Conservation (phyloP, 2,113 vertebrate genomes). For the Lathamus discolor region DNA sequence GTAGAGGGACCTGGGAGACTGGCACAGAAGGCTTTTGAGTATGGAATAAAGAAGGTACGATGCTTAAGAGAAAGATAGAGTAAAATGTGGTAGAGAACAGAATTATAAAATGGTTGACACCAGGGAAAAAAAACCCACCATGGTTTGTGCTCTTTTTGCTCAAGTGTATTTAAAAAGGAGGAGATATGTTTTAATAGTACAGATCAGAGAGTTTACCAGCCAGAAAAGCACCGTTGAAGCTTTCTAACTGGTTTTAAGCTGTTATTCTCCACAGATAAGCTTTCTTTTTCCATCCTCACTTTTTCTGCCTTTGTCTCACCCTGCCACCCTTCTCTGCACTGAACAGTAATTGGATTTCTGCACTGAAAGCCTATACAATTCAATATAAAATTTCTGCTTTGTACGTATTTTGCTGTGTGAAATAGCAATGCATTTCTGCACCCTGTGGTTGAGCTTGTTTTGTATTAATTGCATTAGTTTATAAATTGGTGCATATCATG, state of each 20-base stretch:
- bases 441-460: not conserved
- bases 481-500: not conserved
- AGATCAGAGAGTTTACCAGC: not conserved
- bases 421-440: not conserved
- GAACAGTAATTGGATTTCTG: slow-evolving; percentile 54
- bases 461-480: not conserved
- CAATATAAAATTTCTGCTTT: slow-evolving; percentile 3
- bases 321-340: slow-evolving; percentile 12
- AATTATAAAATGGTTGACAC: not conserved
- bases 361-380: slow-evolving; percentile 30
- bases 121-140: not conserved
- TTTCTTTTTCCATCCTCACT: not conserved
- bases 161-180: not conserved
- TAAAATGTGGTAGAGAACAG: not conserved
- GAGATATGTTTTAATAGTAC: not conserved
- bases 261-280: not conserved
- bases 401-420: slow-evolving; percentile 20
- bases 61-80: not conserved
- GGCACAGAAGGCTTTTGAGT: slow-evolving; percentile 96
- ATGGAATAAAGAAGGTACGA: slow-evolving; percentile 91
- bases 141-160: not conserved
- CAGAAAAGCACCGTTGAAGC: not conserved
- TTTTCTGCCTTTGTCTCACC: not conserved
- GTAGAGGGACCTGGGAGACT: slow-evolving; percentile 94
- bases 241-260: not conserved